phyloP scores from a whole-genome alignment of 2,888 invertebrate species.

The Limenitis camilla region DNA sequence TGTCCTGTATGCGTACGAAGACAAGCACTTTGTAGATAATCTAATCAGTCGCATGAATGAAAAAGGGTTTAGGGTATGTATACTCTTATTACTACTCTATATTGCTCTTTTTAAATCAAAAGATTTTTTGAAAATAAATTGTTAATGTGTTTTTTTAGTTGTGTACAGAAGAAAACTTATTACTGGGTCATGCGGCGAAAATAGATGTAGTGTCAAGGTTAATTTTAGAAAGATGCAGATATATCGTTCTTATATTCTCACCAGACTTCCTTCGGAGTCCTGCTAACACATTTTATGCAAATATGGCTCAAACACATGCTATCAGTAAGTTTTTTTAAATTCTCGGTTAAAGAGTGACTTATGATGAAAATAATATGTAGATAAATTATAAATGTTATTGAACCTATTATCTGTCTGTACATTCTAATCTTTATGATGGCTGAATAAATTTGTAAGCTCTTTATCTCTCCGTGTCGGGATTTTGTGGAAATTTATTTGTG shows the following conservation, averaged over 20 bases:
- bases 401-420: too few relatives aligned
- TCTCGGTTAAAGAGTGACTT: too few relatives aligned
- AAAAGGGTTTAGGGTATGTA: constrained; percentile 76
- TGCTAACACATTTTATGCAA: constrained; percentile 84
- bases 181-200: constrained; percentile 80
- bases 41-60: constrained; percentile 78
- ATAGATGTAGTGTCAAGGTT: constrained; percentile 82
- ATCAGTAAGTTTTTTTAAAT: constrained; percentile 76
- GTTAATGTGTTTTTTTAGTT: constrained; percentile 65
- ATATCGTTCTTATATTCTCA: constrained; percentile 86
- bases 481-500: too few relatives aligned
- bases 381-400: too few relatives aligned
- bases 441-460: too few relatives aligned
- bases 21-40: constrained; percentile 79
- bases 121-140: neutral
- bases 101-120: neutral
- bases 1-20: constrained; percentile 83
- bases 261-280: constrained; percentile 82
- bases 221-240: constrained; percentile 84
- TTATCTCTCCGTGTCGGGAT: too few relatives aligned
- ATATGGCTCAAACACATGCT: constrained; percentile 85
- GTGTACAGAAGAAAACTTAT: constrained; percentile 83
- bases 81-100: neutral
- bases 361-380: too few relatives aligned
- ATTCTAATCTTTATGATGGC: too few relatives aligned